Conservation (phyloP, 37 sponge, comb jelly and placozoan genomes). For the Aplysina aerophoba region DNA sequence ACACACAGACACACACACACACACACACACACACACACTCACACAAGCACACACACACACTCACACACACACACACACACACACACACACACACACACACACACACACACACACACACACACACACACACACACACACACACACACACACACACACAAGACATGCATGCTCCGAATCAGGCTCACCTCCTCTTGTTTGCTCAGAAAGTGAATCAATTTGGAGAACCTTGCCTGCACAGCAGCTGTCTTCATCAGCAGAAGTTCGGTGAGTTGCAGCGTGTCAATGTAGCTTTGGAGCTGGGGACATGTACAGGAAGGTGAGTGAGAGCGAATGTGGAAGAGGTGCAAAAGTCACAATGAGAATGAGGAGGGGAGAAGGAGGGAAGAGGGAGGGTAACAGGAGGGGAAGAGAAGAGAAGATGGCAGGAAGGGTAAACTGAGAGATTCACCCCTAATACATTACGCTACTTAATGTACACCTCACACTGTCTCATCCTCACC, state of each 20-base stretch:
- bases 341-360: no score
- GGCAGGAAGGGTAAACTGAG: no score
- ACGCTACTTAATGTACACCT: no score
- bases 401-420: no score
- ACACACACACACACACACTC: constrained; percentile 16
- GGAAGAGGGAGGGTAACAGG: no score
- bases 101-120: not conserved
- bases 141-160: not conserved
- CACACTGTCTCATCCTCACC: no score
- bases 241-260: not conserved
- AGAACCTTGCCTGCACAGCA: not conserved
- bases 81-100: constrained; percentile 31
- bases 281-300: constrained; percentile 33
- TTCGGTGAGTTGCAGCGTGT: constrained; percentile 5
- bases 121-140: constrained; percentile 24
- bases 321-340: no score
- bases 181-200: constrained; percentile 11
- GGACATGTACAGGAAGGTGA: not conserved
- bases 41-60: constrained; percentile 22
- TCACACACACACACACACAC: constrained; percentile 28
- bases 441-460: no score
- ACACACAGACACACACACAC: constrained; percentile 31
- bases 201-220: not conserved
- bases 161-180: not conserved
- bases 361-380: no score